Percentiles rank a stretch among this genome's conserved stretches.
phyloP scores from a whole-genome alignment of 2,888 invertebrate species.

The Hyles lineata region DNA sequence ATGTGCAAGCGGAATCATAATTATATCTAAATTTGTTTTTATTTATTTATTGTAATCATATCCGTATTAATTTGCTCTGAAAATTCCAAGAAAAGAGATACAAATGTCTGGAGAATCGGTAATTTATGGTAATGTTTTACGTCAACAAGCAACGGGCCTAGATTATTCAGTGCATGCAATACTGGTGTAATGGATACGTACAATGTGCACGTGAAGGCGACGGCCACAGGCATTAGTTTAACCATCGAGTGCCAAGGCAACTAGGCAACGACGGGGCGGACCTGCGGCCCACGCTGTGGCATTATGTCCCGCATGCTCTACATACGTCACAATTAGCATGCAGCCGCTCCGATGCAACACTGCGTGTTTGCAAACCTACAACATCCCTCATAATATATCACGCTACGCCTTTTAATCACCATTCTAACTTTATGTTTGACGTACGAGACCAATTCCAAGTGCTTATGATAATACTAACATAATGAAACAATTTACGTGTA shows the following conservation, averaged over 20 bases:
- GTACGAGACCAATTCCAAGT: too few species aligned
- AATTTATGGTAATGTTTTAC: conserved; percentile 26
- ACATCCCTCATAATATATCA: not conserved
- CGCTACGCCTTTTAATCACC: not conserved
- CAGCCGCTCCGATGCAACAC: conserved; percentile 42
- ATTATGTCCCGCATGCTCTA: conserved; percentile 78
- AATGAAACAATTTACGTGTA: too few species aligned
- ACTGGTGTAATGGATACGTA: conserved; percentile 28
- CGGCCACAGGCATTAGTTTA: conserved; percentile 57
- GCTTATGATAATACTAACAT: too few species aligned
- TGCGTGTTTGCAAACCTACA: not conserved
- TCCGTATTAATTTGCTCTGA: too few species aligned
- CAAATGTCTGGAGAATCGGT: conserved; percentile 3
- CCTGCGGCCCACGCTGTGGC: conserved; percentile 42
- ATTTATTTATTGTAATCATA: too few species aligned
- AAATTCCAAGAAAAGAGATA: not conserved
- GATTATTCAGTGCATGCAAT: conserved; percentile 27
- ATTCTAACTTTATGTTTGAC: not conserved
- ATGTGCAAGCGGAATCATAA: too few species aligned
- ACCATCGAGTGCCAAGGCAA: conserved; percentile 46
- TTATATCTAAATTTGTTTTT: too few species aligned
- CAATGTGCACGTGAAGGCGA: conserved; percentile 45
- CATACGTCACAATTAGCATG: conserved; percentile 62
- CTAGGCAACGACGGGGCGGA: conserved; percentile 48
- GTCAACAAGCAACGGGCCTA: conserved; percentile 26